Base-by-base conservation (phyloP, 2,797 vertebrate genomes). In the Lithobates pipiens region DNA sequence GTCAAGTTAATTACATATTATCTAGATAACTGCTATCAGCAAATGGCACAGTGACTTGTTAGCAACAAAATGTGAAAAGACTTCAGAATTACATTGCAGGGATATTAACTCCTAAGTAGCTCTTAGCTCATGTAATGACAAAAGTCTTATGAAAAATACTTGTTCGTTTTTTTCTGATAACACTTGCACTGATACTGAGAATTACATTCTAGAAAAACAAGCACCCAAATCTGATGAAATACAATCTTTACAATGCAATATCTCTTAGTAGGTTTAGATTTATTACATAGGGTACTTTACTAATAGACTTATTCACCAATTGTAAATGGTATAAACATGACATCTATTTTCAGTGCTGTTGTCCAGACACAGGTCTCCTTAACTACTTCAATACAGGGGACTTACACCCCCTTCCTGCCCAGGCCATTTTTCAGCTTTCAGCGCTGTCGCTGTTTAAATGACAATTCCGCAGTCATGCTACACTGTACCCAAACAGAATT, bases 1-100 rank as follows among this genome's bases (percentile, higher is more conserved):
- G 85, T 83, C 85, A 86, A 83, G 68, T 83, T 86, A 86, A 86
- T 86, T 86, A 86, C 85, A 83, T 74, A 83, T 78, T 77, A 83
- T 86, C 80, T 83, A 86, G 80, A 78, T 86, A 86, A 86, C 74
- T 67, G 67, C 85, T 82, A 83, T 86, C 85, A 72, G 69, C 85
- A 68, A 71, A 77, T 63, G 11, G 76, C 75, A 83, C 74, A 69
- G 74, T 72, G 85, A 76, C 68, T 86, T 57, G 73, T 81, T 77
- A 86, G 73, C 70, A 72, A 82, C 76, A 23, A 73, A 83, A 83
- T 74, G 75, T 77, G 42, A 83, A 86, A 78, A 78, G 80, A 72
- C 46, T 82, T 76, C 68, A 65, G 42, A 81, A 76, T 81, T 77
- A 74, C 39, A 72, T 23, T 16, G 23, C 29, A 54, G 44, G 29